Conservation (phyloP, 2,888 invertebrate genomes). For the Microdon myrmicae region DNA sequence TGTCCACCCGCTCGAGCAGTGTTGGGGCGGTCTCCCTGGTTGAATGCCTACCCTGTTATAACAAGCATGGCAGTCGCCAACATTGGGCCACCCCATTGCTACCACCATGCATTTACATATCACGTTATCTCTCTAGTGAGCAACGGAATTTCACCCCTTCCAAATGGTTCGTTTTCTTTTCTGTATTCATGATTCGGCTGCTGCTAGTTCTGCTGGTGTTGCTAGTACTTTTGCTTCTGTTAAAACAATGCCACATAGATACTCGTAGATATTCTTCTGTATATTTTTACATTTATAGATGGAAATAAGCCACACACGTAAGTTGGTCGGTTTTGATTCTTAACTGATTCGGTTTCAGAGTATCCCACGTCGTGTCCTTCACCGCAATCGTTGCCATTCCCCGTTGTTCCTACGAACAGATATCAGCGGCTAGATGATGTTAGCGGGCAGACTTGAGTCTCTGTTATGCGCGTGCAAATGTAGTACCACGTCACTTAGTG, state of each 20-base stretch:
- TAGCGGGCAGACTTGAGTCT: conserved; percentile 40
- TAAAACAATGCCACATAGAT: conserved; percentile 15
- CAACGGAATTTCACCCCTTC: conserved; percentile 49
- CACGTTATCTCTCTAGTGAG: conserved; percentile 51
- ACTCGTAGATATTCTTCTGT: conserved; percentile 1
- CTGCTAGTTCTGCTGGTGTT: conserved; percentile 27
- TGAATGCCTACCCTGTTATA: conserved; percentile 21
- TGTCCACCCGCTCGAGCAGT: conserved; percentile 35
- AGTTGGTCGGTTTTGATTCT: no score
- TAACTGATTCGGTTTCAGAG: conserved; percentile 43
- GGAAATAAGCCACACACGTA: no score
- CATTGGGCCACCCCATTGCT: conserved; percentile 7
- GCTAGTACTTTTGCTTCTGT: conserved; percentile 10
- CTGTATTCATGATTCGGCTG: conserved; percentile 45
- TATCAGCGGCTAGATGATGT: conserved; percentile 29
- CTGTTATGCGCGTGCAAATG: conserved; percentile 27
- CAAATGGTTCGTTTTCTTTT: conserved; percentile 51
- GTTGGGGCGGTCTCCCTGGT: conserved; percentile 17
- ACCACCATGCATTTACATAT: conserved; percentile 49
- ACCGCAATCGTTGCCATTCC: conserved; percentile 19
- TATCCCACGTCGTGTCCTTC: conserved; percentile 50
- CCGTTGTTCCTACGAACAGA: conserved; percentile 15
- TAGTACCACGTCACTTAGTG: conserved; percentile 24
- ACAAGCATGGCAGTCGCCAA: conserved; percentile 15
- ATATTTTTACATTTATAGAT: no score